Conservation (phyloP, 2,888 invertebrate genomes). For the Pachydiplax longipennis region DNA sequence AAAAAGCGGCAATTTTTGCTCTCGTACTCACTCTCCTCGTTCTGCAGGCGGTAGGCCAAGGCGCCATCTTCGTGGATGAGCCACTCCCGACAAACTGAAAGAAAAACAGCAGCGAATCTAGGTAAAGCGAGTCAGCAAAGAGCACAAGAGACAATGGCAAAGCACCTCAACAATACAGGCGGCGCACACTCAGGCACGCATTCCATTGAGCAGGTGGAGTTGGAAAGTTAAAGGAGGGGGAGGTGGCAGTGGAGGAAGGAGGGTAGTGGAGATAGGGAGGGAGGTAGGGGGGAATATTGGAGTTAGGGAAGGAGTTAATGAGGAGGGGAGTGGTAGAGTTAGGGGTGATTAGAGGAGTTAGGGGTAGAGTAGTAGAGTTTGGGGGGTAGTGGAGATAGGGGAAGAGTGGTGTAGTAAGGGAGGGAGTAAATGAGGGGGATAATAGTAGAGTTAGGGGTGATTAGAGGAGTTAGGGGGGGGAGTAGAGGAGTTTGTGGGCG, state of each 20-base stretch:
- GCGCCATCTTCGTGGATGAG: conserved; percentile 84
- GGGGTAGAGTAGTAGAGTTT: too few relatives aligned
- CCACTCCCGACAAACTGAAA: conserved; percentile 82
- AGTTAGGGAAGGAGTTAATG: too few relatives aligned
- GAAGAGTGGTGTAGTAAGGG: too few relatives aligned
- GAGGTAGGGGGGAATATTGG: too few relatives aligned
- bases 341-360: too few relatives aligned
- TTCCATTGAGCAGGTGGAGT: conserved; percentile 29
- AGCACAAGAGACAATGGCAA: conserved; percentile 22
- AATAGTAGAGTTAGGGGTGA: too few relatives aligned
- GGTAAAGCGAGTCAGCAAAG: not conserved
- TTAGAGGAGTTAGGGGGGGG: too few relatives aligned
- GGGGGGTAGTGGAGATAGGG: too few relatives aligned
- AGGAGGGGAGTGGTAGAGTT: too few relatives aligned
- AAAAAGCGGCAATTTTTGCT: not conserved
- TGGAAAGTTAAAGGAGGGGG: not conserved
- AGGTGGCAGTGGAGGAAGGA: not conserved
- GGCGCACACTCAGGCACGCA: not conserved
- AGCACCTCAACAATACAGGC: not conserved
- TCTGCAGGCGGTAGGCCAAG: conserved; percentile 79
- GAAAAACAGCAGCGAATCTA: conserved; percentile 46
- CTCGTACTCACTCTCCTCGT: conserved; percentile 76
- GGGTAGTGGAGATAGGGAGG: not conserved
- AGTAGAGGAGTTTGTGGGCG: too few relatives aligned
- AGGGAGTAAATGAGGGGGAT: too few relatives aligned